phyloP scores from a whole-genome alignment of 2,113 vertebrate species.

The Thamnaconus septentrionalis region DNA sequence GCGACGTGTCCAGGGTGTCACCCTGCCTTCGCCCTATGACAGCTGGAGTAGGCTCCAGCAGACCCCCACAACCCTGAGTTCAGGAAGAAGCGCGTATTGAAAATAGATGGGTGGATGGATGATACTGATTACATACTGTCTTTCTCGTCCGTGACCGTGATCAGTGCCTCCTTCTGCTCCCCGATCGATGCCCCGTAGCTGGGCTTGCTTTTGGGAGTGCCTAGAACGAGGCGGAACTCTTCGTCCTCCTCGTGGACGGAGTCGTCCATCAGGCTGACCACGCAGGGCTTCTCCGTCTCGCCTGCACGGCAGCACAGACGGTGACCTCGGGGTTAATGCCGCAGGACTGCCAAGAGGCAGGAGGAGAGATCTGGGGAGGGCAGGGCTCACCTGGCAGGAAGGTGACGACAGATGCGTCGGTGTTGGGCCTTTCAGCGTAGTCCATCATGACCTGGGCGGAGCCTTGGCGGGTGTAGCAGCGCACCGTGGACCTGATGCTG shows the following conservation, averaged over 20 bases:
- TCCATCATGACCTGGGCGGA: constrained; percentile 84
- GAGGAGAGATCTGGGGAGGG: too few relatives aligned
- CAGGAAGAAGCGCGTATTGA: not conserved
- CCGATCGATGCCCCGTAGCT: constrained; percentile 76
- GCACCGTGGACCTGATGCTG: constrained; percentile 72
- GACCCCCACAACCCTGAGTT: too few relatives aligned
- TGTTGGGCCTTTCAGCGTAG: constrained; percentile 81
- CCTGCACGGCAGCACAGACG: constrained; percentile 55
- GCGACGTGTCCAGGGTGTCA: too few relatives aligned
- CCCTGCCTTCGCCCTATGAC: too few relatives aligned
- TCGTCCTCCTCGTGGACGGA: constrained; percentile 81
- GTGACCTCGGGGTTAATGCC: not conserved
- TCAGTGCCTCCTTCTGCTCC: constrained; percentile 78
- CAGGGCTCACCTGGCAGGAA: constrained; percentile 78
- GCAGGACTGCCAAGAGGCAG: not conserved
- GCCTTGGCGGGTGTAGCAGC: constrained; percentile 80
- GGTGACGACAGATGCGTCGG: constrained; percentile 73
- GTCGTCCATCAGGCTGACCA: constrained; percentile 80
- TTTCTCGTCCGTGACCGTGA: constrained; percentile 82
- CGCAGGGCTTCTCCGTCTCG: constrained; percentile 82
- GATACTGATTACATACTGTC: constrained; percentile 75
- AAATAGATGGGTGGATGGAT: not conserved
- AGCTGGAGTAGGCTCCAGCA: too few relatives aligned
- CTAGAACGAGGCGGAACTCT: constrained; percentile 81
- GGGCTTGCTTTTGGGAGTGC: constrained; percentile 79